Evolutionary conservation across 2,797 vertebrate species (phyloP), one percentile per base, ranked within the genome.

Genomic region (Propithecus perrieri): DNA sequence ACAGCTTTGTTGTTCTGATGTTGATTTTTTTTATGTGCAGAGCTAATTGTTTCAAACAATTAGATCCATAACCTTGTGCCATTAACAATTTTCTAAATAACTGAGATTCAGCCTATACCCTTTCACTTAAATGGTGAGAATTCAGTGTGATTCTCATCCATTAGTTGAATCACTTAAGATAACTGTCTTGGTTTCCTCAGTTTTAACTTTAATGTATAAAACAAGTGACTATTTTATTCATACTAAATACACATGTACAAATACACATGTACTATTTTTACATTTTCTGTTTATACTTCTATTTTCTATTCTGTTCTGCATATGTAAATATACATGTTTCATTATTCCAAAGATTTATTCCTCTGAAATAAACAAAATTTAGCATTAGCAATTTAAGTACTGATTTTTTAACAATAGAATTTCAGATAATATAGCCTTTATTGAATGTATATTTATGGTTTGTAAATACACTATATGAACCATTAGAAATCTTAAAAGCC

Each of bases 41-140:
- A 97, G 71, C 48, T 95, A 98, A 96, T 95, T 91, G 48, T 95
- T 96, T 96, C 71, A 96, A 91, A 87, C 61, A 94, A 53, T 96
- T 97, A 91, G 46, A 89, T 94, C 15, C 17, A 89, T 85, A 94
- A 97, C 88, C 74, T 97, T 92, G 33, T 84, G 30, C 9, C 59
- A 97, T 96, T 95, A 97, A 85, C 53, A 76, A 71, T 95, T 89
- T 96, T 95, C 57, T 89, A 89, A 97, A 84, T 75, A 91, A 75
- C 50, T 63, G 81, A 96, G n/a, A 95, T 79, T 75, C 72, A 97
- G 57, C 74, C 38, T 90, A 46, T 41, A 97, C 48, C 15, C n/a
- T 87, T 94, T 97, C 75, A 86, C 24, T 75, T 89, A 91, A 76
- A 69, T 86, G 33, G 26, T 92, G 41, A 95, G 74, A 95, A 85